Percentiles rank a stretch among this genome's conserved stretches.
Evolutionary conservation across 2,888 invertebrate species (phyloP).

Genomic region (Scaptomyza flava): DNA sequence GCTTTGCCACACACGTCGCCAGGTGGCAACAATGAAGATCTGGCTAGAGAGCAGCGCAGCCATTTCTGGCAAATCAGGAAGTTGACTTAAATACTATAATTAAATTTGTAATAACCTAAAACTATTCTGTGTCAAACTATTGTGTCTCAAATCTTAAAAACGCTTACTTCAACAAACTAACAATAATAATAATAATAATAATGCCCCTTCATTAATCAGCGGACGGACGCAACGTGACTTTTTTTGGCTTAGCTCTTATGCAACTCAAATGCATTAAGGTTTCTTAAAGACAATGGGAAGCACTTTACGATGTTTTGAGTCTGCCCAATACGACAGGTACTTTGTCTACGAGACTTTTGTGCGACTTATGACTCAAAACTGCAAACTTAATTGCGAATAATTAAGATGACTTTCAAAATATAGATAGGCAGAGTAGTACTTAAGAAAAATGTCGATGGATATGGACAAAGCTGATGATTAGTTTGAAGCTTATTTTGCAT

Average conservation of each 20-base stretch:
- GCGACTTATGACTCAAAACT: neutral
- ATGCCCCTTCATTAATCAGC: constrained; percentile 24
- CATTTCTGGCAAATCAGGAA: constrained; percentile 8
- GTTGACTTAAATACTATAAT: neutral
- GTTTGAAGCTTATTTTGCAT: too few species aligned
- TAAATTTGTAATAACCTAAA: too few species aligned
- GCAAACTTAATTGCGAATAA: neutral
- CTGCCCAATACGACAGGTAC: constrained; percentile 14
- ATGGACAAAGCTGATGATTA: too few species aligned
- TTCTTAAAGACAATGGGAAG: constrained; percentile 26
- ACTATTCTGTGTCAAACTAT: too few species aligned
- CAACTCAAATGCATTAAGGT: constrained; percentile 38
- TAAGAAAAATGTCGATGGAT: too few species aligned
- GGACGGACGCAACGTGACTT: neutral
- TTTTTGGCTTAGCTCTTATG: constrained; percentile 30
- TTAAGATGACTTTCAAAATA: neutral
- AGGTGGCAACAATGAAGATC: constrained; percentile 26
- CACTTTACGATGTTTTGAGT: constrained; percentile 19
- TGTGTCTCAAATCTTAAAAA: too few species aligned
- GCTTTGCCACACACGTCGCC: constrained; percentile 52
- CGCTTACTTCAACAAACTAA: neutral
- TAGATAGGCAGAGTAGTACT: too few species aligned
- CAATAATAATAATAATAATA: constrained; percentile 4
- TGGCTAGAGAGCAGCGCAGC: neutral
- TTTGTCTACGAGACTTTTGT: constrained; percentile 20